Evolutionary conservation across 2,113 vertebrate genomes (phyloP).

Genomic region (Oreochromis tanganicae): DNA sequence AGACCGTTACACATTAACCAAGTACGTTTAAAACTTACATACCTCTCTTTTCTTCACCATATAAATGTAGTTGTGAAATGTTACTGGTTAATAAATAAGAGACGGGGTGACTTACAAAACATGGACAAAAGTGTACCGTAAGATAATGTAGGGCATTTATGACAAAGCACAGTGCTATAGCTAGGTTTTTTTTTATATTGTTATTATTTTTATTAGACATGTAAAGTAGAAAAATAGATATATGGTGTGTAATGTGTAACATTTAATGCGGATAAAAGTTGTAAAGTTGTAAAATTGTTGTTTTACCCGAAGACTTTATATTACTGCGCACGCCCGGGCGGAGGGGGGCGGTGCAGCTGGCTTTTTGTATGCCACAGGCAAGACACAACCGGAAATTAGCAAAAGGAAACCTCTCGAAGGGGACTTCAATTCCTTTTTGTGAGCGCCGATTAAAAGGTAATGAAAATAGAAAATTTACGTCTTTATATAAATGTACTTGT

Average conservation of each 20-base stretch:
- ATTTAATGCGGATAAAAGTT: neutral
- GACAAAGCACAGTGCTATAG: neutral
- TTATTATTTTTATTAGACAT: neutral
- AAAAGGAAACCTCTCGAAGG: neutral
- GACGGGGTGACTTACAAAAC: neutral
- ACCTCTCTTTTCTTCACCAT: rapidly evolving
- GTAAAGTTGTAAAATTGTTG: neutral
- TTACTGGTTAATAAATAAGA: neutral
- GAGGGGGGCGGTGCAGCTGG: neutral
- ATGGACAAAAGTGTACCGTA: neutral
- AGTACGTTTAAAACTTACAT: neutral
- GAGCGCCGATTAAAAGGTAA: neutral
- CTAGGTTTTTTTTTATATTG: neutral
- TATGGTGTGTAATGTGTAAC: rapidly evolving
- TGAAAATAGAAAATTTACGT: rapidly evolving
- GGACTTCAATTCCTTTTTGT: neutral
- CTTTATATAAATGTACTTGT: rapidly evolving
- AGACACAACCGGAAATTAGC: neutral
- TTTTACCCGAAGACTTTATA: neutral
- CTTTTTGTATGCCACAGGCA: neutral
- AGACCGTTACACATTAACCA: neutral
- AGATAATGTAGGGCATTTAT: neutral
- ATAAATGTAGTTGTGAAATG: neutral
- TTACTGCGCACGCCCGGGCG: neutral
- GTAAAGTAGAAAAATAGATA: rapidly evolving